A percentile compares a stretch with the other conserved stretches of the same genome.
phyloP scores from a whole-genome alignment of 2,797 vertebrate genomes.

The Mus caroli region DNA sequence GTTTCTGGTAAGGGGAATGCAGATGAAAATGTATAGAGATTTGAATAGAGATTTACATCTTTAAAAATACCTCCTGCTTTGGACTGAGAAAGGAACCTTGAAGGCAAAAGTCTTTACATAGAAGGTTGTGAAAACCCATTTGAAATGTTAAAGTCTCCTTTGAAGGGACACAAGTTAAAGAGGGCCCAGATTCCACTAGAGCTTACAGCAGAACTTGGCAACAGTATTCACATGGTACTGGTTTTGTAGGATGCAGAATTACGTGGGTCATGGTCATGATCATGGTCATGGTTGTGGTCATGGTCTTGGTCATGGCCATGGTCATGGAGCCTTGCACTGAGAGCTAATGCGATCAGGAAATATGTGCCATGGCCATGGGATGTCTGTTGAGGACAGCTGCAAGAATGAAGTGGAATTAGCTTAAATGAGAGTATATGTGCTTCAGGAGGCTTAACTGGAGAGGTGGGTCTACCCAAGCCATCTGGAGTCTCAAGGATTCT shows the following conservation, averaged over 20 bases:
- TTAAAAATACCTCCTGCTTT: not conserved
- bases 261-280: not conserved
- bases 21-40: not conserved
- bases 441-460: not conserved
- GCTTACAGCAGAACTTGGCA: not conserved
- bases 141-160: not conserved
- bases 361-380: not conserved
- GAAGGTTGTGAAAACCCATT: not conserved
- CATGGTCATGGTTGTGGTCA: not conserved
- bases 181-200: not conserved
- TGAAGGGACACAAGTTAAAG: not conserved
- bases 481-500: too few species aligned
- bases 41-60: not conserved
- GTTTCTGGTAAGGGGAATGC: not conserved
- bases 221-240: not conserved
- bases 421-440: not conserved
- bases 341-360: not conserved
- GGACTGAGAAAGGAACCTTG: rapidly evolving
- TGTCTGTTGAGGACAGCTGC: not conserved
- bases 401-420: not conserved
- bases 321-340: not conserved
- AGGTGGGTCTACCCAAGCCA: too few species aligned
- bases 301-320: too few species aligned
- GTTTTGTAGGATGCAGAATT: not conserved
- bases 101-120: not conserved